Conservation (phyloP, 2,888 invertebrate genomes). For the Macrophya alboannulata region DNA sequence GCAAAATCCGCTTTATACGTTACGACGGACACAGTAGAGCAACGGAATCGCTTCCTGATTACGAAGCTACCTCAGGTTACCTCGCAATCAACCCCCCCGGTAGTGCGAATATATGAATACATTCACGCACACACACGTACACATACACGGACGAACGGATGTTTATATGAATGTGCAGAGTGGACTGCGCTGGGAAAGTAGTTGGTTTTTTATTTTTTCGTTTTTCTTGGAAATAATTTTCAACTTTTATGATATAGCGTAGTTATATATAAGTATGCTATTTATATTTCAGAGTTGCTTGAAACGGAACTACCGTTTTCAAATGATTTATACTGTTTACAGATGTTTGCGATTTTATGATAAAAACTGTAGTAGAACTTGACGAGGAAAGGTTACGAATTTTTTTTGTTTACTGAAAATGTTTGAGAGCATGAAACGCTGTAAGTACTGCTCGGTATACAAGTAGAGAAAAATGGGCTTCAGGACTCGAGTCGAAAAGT, state of each 20-base stretch:
- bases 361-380: not conserved
- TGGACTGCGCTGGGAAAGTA: not conserved
- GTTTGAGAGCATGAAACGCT: not conserved
- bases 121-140: not conserved
- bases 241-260: not conserved
- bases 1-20: slow-evolving; percentile 75
- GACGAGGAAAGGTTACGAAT: not conserved
- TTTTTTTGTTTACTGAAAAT: not conserved
- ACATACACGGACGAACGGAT: not conserved
- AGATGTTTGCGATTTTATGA: too few relatives aligned
- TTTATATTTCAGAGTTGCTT: not conserved
- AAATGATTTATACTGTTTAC: too few relatives aligned
- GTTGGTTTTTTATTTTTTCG: not conserved
- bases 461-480: not conserved
- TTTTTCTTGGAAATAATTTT: slow-evolving; percentile 1
- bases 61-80: slow-evolving; percentile 9
- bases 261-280: not conserved
- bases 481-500: not conserved
- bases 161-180: not conserved
- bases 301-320: not conserved
- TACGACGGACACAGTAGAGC: slow-evolving; percentile 71
- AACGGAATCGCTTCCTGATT: slow-evolving; percentile 34
- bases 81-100: not conserved
- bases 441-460: not conserved
- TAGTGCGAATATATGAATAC: slow-evolving; percentile 18